Base-by-base conservation (phyloP, 2,797 vertebrate species). In the Agapornis canus region DNA sequence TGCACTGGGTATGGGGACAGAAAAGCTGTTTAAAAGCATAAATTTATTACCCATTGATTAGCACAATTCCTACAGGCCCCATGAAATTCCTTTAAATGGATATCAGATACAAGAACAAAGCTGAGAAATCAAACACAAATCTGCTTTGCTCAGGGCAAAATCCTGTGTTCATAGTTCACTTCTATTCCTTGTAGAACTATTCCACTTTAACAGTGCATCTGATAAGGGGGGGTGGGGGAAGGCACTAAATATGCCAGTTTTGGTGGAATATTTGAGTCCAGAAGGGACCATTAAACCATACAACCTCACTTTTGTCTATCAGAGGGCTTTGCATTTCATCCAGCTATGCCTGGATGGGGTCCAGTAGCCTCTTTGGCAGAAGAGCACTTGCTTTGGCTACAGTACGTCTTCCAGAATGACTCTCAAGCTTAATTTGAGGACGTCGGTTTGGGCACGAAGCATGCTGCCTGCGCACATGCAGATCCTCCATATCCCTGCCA, bases 31-130 rank as follows among this genome's bases (percentile, higher is more conserved):
- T 78, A 83, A 89, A 89, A 91, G 48, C 51, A 86, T 40, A 75
- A 91, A 94, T 96, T 96, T 91, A 92, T 57, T 91, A 57, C 65
- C 49, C 75, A 93, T 81, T 95, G 93, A 96, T 97, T 92, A 96
- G 37, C 86, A 82, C 77, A 94, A 89, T 96, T 88, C 94, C 91
- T 91, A 16, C 47, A 81, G 59, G 78, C 31, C 39, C 22, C 39
- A 21, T 86, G 82, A 96, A 95, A 89, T 56, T 54, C 56, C 94
- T 91, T 95, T 82, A 89, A 96, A 83, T 68, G 92, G 91, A 79
- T 91, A 93, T 95, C 82, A 91, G 86, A 91, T 83, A 94, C 35
- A 73, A 91, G 84, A 97, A 90, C 82, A 97, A 96, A 95, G 77
- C 69, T 66, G 79, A 91, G 73, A 96, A 97, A 95, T 90, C 78